Conservation (phyloP, 2,797 vertebrate genomes). For the Protosalanx chinensis region DNA sequence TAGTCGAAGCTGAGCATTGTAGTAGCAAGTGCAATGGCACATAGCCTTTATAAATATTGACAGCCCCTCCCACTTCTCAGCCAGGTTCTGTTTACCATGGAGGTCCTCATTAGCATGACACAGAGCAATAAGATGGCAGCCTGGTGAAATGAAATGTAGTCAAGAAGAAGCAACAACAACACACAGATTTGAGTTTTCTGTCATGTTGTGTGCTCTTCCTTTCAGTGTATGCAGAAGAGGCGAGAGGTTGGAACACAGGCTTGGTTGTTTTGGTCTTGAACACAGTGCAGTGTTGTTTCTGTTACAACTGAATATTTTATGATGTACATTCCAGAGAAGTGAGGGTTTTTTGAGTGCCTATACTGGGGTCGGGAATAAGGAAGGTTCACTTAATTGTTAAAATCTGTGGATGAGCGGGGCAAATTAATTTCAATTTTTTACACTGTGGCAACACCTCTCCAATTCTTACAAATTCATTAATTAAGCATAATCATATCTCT, state of each 20-base stretch:
- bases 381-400: neutral
- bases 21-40: conserved; percentile 24
- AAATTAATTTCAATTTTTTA: conserved; percentile 32
- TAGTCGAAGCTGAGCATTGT: conserved; percentile 54
- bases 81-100: conserved; percentile 21
- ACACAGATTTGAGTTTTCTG: conserved; percentile 12
- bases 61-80: conserved; percentile 15
- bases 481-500: conserved; percentile 31
- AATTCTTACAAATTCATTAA: conserved; percentile 25
- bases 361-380: neutral
- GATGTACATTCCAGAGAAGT: too few relatives aligned
- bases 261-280: neutral
- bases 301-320: too few relatives aligned
- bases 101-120: conserved; percentile 18
- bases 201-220: conserved; percentile 14
- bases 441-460: neutral
- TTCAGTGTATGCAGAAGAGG: neutral
- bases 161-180: conserved; percentile 21
- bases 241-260: too few relatives aligned
- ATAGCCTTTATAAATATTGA: conserved; percentile 61
- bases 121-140: conserved; percentile 20
- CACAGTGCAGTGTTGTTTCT: neutral
- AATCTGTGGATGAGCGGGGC: neutral
- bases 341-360: neutral
- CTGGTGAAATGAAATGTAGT: conserved; percentile 18